Evolutionary conservation across 2,888 invertebrate species (phyloP), one percentile per base, ranked within the genome.

Genomic region (Ecdyonurus torrentis): DNA sequence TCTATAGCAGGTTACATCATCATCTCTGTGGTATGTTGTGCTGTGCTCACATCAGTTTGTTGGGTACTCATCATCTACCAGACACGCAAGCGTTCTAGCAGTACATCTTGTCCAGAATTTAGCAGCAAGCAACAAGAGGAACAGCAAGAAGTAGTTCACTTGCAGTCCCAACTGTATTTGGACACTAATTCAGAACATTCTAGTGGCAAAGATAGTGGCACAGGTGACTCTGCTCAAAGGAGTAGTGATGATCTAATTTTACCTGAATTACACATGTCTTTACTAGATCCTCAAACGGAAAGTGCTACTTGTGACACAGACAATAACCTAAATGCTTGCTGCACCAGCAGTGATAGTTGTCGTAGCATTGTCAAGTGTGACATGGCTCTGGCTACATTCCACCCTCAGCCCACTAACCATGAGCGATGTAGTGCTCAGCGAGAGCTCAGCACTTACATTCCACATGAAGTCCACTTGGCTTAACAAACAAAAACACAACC

Each of bases 21-120:
- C 70, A 91, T 95, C 68, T 90, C 91, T 2, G 87, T 91, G 0
- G 90, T 92, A 53, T 90, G 91, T 74, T 91, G 93, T 76, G 88
- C 93, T 62, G 89, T 95, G 19, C 86, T 87, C n/a, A 94, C 93
- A 5, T 91, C 92, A 1, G 81, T 91, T 19, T 84, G 92, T 62
- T 94, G 94, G 93, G 91, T 93, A 60, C 85, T 91, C 63, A 90
- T 93, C 66, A 91, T 92, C 70, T 91, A 91, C 74, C 87, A 89
- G 71, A 89, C 91, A 2, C 79, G 90, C 66, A 84, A 86, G 74
- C 81, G 83, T 37, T 77, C 81, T 74, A 78, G 80, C 59, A 75
- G 78, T 65, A 74, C 78, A 63, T 76, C 80, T 67, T 77, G 75
- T 65, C 74, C 74, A 60, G 79, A 74, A 72, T 76, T 77, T 66